These are phyloP conservation scores for Clusia tigrina DNA, from an alignment of 2,888 invertebrate genomes.

Conservation along the genomic window DNA sequence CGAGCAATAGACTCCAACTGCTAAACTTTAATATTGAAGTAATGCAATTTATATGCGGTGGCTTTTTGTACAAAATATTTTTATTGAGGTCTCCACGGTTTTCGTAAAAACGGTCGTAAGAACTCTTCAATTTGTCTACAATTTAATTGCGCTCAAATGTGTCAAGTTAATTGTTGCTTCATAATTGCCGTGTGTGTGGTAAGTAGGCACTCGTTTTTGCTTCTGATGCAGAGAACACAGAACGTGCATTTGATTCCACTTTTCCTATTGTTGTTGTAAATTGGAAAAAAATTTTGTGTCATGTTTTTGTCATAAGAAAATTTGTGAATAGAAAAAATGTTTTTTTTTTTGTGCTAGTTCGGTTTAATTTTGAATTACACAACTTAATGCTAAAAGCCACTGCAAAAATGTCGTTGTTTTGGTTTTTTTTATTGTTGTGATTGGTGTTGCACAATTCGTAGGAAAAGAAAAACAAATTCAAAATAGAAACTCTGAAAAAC, in stretches of 20 bases:
- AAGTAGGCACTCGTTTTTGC: background rate
- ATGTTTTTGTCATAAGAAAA: background rate
- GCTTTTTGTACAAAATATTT: no score
- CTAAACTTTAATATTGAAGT: no score
- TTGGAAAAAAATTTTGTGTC: background rate
- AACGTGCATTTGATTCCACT: no score
- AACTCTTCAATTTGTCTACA: no score
- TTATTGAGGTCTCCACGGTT: no score
- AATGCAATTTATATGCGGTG: no score
- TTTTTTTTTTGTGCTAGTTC: background rate
- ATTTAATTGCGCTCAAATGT: no score
- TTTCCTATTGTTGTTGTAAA: no score
- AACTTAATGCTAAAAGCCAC: background rate
- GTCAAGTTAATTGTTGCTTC: background rate
- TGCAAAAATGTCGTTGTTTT: background rate
- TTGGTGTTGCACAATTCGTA: background rate
- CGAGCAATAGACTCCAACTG: no score
- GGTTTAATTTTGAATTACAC: background rate
- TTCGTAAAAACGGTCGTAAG: no score
- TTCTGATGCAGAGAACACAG: no score
- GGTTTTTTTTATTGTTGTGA: background rate
- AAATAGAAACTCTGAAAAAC: background rate
- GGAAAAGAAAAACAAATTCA: background rate
- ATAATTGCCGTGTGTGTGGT: background rate
- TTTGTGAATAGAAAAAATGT: no score